Evolutionary conservation across 2,888 invertebrate species (phyloP).

Genomic region (Parnassius apollo): DNA sequence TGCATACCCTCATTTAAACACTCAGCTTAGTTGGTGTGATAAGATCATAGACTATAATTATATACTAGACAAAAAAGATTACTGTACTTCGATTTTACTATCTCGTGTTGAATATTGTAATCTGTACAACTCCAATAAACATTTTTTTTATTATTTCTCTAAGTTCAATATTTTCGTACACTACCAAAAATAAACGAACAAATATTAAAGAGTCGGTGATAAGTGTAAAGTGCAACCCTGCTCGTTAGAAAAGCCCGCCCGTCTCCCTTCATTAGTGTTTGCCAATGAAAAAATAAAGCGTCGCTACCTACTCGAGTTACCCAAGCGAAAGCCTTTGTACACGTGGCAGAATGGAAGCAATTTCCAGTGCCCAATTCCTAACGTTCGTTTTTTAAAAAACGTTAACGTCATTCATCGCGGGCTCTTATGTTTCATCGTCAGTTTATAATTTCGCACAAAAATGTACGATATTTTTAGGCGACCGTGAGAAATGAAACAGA

Average conservation of each 20-base stretch:
- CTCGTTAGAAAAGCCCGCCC: constrained; percentile 59
- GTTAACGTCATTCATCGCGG: constrained; percentile 9
- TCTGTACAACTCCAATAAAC: too few relatives aligned
- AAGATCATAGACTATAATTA: too few relatives aligned
- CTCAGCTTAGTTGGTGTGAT: too few relatives aligned
- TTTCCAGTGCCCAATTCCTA: constrained; percentile 21
- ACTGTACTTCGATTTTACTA: too few relatives aligned
- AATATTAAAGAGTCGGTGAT: constrained; percentile 63
- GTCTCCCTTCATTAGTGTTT: constrained; percentile 66
- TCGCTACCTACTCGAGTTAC: constrained; percentile 39
- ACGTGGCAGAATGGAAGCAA: constrained; percentile 28
- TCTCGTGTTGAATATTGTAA: too few relatives aligned
- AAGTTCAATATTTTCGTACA: too few relatives aligned
- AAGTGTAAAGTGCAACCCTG: constrained; percentile 59
- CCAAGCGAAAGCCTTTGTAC: constrained; percentile 33
- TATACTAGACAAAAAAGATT: too few relatives aligned
- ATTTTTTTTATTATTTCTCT: too few relatives aligned
- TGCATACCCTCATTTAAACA: too few relatives aligned
- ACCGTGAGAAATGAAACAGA: too few relatives aligned
- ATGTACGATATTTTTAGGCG: too few relatives aligned
- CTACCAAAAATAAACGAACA: constrained; percentile 36
- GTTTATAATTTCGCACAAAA: neutral
- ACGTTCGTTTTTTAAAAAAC: constrained; percentile 13
- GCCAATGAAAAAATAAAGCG: constrained; percentile 57
- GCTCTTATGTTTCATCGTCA: constrained; percentile 3